phyloP scores from a whole-genome alignment of 2,113 vertebrate species.

The Psilopogon haemacephalus region DNA sequence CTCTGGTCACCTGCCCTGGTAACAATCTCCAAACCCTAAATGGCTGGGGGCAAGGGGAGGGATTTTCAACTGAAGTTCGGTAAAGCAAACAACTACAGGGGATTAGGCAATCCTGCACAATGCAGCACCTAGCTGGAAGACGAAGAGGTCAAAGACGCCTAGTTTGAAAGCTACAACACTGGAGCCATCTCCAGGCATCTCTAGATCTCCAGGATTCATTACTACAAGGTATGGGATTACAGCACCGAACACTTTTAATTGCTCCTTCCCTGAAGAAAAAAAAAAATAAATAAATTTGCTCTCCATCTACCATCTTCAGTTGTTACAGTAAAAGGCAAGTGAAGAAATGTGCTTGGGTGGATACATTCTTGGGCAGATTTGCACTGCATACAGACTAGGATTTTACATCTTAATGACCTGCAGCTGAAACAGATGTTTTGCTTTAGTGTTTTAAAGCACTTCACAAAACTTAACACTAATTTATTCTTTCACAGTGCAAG shows the following conservation, averaged over 20 bases:
- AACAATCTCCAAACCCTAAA: not conserved
- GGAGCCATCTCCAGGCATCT: not conserved
- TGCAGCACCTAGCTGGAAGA: not conserved
- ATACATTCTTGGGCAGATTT: slow-evolving; percentile 28
- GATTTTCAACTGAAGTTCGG: not conserved
- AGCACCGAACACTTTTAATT: not conserved
- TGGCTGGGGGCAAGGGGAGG: accelerated
- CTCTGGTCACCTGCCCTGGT: not conserved
- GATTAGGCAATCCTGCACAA: not conserved
- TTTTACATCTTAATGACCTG: slow-evolving; percentile 56
- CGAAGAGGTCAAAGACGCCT: not conserved
- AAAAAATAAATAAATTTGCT: not conserved
- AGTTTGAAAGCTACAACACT: not conserved
- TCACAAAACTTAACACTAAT: slow-evolving; percentile 54
- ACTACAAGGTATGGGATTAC: not conserved
- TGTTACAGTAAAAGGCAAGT: slow-evolving; percentile 6
- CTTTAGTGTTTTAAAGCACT: slow-evolving; percentile 54
- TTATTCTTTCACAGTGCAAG: slow-evolving; percentile 52
- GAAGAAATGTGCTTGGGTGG: slow-evolving; percentile 8
- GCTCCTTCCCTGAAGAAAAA: not conserved
- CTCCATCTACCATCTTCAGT: not conserved
- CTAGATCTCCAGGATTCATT: not conserved
- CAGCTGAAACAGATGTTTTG: slow-evolving; percentile 59
- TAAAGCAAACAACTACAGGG: not conserved
- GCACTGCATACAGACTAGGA: not conserved